These are phyloP conservation scores for Pterostichus madidus DNA, from an alignment of 2,888 invertebrate genomes.

Conservation along the genomic window DNA sequence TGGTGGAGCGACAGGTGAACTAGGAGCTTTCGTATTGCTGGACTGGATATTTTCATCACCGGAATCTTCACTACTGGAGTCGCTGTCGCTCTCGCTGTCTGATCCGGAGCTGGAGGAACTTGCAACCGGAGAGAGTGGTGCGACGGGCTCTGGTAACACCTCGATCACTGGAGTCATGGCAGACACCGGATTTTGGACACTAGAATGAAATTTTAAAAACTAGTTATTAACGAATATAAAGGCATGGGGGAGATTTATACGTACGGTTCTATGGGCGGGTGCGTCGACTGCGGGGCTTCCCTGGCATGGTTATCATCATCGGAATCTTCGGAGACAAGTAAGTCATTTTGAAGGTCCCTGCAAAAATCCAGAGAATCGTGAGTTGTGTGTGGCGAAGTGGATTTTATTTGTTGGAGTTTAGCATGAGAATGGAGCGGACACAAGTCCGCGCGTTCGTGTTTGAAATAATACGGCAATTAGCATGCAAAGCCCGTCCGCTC, in stretches of 20 bases:
- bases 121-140: constrained; percentile 78
- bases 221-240: constrained; percentile 8
- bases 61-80: constrained; percentile 79
- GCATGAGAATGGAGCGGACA: constrained; percentile 60
- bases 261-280: constrained; percentile 76
- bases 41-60: constrained; percentile 75
- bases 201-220: background rate
- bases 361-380: constrained; percentile 1
- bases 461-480: constrained; percentile 61
- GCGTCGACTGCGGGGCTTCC: constrained; percentile 71
- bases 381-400: background rate
- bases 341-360: constrained; percentile 80
- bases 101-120: constrained; percentile 83
- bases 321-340: constrained; percentile 87
- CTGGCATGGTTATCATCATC: constrained; percentile 79
- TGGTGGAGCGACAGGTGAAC: constrained; percentile 68
- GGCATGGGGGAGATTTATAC: constrained; percentile 63
- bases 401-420: constrained; percentile 31
- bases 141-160: constrained; percentile 78
- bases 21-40: constrained; percentile 70
- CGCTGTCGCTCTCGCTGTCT: constrained; percentile 81
- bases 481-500: constrained; percentile 57
- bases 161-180: constrained; percentile 73
- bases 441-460: constrained; percentile 40
- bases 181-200: constrained; percentile 65